Evolutionary conservation across 2,888 invertebrate genomes (phyloP).

Genomic region (Drosophila maculinotata): DNA sequence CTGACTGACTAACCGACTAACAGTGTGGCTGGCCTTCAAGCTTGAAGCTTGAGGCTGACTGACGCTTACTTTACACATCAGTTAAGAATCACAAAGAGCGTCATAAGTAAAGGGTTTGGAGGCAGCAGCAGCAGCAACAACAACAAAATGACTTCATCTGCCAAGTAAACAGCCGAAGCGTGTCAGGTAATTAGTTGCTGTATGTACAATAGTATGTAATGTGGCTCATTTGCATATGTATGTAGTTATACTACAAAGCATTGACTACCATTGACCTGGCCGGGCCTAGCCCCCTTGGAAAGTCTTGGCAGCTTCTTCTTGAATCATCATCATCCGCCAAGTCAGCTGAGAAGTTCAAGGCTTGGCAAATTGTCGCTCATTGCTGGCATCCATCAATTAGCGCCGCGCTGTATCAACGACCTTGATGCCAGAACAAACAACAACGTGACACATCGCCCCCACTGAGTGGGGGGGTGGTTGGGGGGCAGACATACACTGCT

Average conservation of each 20-base stretch:
- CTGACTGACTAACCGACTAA: slow-evolving; percentile 3
- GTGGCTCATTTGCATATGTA: slow-evolving; percentile 65
- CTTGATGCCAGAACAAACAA: slow-evolving; percentile 59
- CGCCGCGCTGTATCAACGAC: slow-evolving; percentile 38
- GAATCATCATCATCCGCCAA: slow-evolving; percentile 31
- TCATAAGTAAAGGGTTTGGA: slow-evolving; percentile 56
- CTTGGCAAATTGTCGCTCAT: slow-evolving; percentile 72
- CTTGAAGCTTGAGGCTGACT: slow-evolving; percentile 17
- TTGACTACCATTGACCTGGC: slow-evolving; percentile 34
- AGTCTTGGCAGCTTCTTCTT: slow-evolving; percentile 13
- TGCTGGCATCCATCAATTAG: slow-evolving; percentile 72
- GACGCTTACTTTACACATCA: slow-evolving; percentile 35
- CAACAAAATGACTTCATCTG: slow-evolving; percentile 69
- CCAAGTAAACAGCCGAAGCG: slow-evolving; percentile 66
- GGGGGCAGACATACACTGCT: neutral
- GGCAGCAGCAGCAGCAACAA: slow-evolving; percentile 2
- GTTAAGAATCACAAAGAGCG: slow-evolving; percentile 51
- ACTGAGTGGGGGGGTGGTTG: neutral
- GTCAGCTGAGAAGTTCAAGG: slow-evolving; percentile 69
- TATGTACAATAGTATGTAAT: slow-evolving; percentile 58
- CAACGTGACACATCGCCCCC: slow-evolving; percentile 48
- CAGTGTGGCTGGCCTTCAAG: slow-evolving; percentile 52
- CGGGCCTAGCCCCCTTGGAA: slow-evolving; percentile 27
- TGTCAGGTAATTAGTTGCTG: slow-evolving; percentile 72
- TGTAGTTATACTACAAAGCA: slow-evolving; percentile 39